These are phyloP conservation scores for Odontocolon sp. DNA, from an alignment of 2,888 invertebrate genomes.

Conservation along the genomic window DNA sequence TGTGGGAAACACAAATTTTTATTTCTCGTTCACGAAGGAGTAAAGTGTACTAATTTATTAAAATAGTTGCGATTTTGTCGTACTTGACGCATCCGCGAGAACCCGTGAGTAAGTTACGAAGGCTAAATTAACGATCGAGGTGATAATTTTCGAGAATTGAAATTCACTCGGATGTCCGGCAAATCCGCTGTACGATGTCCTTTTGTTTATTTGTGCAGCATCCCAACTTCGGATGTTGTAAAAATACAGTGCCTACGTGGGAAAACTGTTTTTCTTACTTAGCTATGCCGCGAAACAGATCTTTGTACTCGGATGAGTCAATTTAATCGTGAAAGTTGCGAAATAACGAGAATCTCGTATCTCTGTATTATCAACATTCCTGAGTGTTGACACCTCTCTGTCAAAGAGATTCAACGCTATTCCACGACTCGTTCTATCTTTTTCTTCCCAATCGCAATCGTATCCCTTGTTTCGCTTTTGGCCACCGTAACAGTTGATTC, in stretches of 20 bases:
- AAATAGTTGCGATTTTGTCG: slow-evolving; percentile 71
- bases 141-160: background rate
- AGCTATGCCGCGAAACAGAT: background rate
- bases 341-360: slow-evolving; percentile 65
- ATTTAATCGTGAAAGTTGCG: background rate
- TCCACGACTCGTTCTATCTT: slow-evolving; percentile 41
- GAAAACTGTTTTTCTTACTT: slow-evolving; percentile 16
- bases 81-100: slow-evolving; percentile 15
- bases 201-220: slow-evolving; percentile 76
- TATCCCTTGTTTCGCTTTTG: background rate
- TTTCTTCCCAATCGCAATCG: slow-evolving; percentile 28
- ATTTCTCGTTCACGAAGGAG: slow-evolving; percentile 76
- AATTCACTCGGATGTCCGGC: background rate
- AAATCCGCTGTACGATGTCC: slow-evolving; percentile 52
- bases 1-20: slow-evolving; percentile 75
- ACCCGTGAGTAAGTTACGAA: slow-evolving; percentile 48
- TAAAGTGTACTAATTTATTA: slow-evolving; percentile 78
- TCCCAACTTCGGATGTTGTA: slow-evolving; percentile 62
- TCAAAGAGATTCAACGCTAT: slow-evolving; percentile 38
- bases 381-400: slow-evolving; percentile 76
- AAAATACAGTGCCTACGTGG: slow-evolving; percentile 64
- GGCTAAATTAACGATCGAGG: slow-evolving; percentile 22
- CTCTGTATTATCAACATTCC: slow-evolving; percentile 75
- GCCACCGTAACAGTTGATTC: background rate
- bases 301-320: too few species aligned